A percentile compares a stretch with the other conserved stretches of the same genome.
phyloP scores from a whole-genome alignment of 2,113 vertebrate genomes.

The Thunnus thynnus region DNA sequence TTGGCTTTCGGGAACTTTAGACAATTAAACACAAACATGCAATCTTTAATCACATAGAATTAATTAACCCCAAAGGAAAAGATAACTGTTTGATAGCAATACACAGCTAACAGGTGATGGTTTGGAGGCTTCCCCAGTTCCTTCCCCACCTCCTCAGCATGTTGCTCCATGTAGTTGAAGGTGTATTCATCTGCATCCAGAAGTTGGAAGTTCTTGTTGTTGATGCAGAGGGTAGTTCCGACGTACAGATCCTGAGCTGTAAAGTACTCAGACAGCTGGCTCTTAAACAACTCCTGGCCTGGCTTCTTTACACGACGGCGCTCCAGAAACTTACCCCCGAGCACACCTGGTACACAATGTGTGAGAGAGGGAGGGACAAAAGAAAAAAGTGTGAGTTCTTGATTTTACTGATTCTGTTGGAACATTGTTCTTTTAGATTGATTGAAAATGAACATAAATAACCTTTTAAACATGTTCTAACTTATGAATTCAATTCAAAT shows the following conservation, averaged over 20 bases:
- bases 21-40: conserved; percentile 38
- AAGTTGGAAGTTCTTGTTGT: conserved; percentile 87
- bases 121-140: neutral
- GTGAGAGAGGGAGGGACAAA: neutral
- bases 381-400: neutral
- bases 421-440: neutral
- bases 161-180: conserved; percentile 91
- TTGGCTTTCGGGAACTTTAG: conserved; percentile 89
- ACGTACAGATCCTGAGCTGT: conserved; percentile 89
- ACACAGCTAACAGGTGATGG: neutral
- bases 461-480: neutral
- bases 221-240: conserved; percentile 88
- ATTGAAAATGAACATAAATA: no score
- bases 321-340: conserved; percentile 90
- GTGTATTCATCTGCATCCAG: conserved; percentile 92
- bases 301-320: conserved; percentile 90
- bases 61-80: neutral
- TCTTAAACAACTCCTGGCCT: conserved; percentile 91
- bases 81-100: neutral
- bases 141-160: conserved; percentile 88
- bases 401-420: neutral
- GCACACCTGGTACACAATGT: conserved; percentile 82
- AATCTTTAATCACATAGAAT: neutral
- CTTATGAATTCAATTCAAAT: neutral
- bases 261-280: conserved; percentile 88